phyloP scores from a whole-genome alignment of 2,797 vertebrate species.

The Hyperoplus immaculatus region DNA sequence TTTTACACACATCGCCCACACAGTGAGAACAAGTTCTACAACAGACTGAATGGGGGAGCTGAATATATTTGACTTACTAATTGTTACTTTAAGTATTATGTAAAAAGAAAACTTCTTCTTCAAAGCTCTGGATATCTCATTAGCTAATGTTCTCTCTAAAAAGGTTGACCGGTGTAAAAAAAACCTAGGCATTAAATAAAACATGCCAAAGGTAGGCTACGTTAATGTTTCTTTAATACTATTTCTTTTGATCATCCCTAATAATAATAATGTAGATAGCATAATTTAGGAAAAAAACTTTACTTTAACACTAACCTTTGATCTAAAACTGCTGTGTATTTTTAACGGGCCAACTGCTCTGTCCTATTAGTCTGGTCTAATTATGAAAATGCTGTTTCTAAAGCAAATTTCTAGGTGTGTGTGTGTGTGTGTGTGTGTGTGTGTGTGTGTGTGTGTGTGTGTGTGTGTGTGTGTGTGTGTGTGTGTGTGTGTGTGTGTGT shows the following conservation, averaged over 20 bases:
- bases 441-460: no score
- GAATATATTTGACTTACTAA: background rate
- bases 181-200: background rate
- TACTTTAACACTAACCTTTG: background rate
- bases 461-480: background rate
- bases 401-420: slow-evolving; percentile 28
- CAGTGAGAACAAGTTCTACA: background rate
- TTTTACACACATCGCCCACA: background rate
- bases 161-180: background rate
- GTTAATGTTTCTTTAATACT: background rate
- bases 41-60: no score
- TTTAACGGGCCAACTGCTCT: slow-evolving; percentile 24
- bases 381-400: slow-evolving; percentile 50
- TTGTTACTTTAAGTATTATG: background rate
- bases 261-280: background rate
- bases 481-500: slow-evolving; percentile 27
- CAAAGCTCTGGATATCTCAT: background rate
- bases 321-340: slow-evolving; percentile 13
- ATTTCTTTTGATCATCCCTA: background rate
- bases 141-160: background rate
- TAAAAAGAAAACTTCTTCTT: background rate
- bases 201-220: background rate
- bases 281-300: background rate
- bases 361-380: slow-evolving; percentile 44
- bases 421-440: background rate